Percentiles rank a stretch among this genome's conserved stretches.
Conservation (phyloP, 2,888 invertebrate species). For the Xanthia togata region DNA sequence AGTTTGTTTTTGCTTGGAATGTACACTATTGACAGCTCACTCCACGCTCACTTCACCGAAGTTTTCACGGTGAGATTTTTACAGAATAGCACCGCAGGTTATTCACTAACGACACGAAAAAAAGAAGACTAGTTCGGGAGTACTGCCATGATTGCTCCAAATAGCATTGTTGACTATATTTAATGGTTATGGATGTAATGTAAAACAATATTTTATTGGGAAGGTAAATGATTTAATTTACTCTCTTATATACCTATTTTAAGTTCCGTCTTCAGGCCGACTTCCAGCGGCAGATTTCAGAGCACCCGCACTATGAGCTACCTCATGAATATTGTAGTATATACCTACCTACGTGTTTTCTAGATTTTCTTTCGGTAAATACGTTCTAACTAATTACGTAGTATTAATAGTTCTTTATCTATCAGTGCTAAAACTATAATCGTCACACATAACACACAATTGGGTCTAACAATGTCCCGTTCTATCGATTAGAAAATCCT, state of each 20-base stretch:
- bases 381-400: neutral
- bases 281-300: neutral
- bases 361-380: neutral
- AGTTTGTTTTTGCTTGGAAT: too few species aligned
- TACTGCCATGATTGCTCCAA: neutral
- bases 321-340: neutral
- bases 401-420: neutral
- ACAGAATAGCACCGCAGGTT: too few species aligned
- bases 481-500: slow-evolving; percentile 60
- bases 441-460: slow-evolving; percentile 4
- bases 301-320: neutral
- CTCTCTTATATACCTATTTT: neutral
- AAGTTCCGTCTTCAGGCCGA: neutral
- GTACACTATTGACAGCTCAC: too few species aligned
- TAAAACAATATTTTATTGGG: neutral
- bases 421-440: neutral
- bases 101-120: too few species aligned
- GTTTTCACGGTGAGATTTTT: too few species aligned
- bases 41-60: too few species aligned
- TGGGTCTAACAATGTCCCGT: slow-evolving; percentile 28
- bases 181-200: too few species aligned
- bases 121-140: too few species aligned
- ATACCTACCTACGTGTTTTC: neutral
- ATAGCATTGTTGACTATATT: neutral
- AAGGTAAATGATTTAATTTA: neutral